Base-by-base conservation (phyloP, 1,140 invertebrate genomes). In the Tribolium castaneum region DNA sequence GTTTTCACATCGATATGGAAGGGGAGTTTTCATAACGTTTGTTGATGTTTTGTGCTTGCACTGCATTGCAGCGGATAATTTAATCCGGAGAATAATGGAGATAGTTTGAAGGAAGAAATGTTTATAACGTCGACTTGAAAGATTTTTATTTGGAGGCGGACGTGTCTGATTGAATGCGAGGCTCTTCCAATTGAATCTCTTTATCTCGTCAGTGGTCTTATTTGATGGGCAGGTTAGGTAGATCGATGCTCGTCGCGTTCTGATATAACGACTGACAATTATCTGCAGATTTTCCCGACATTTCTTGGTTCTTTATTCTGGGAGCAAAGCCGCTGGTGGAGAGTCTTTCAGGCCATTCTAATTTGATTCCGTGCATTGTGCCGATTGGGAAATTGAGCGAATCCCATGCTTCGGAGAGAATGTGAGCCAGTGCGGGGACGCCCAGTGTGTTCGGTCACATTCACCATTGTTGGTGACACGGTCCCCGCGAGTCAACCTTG, bases 331-430 rank as follows among this genome's bases (percentile, higher is more conserved):
- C 22, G 71, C 39, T 52, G 71, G 45, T 14, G 39, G 22, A 50
- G 22, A 71, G 49, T 49, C 75, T 77, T 77, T 77, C 62, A 54
- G 56, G 25, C 25, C 54, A 77, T 77, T 77, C 76, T 77, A 77
- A 77, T 77, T 77, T 72, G 70, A 77, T 77, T 77, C 70, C 71
- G 70, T 52, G 51, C 54, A 77, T 72, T 72, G 54, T 72, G 50
- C 50, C 76, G 54, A 77, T 77, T 72, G 70, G 76, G 70, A 77
- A 77, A 72, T 77, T 77, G 76, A 77, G 70, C 51, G 76, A 72
- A 72, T 77, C 75, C 16, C 52, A 39, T 73, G 10, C 25, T 35
- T 49, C 52, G 13, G 70, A 13, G 19, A 73, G 71, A 73, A 73
- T 73, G 71, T 73, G 71, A 73, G 50, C 6, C 12, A 13, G 49